Conservation (phyloP, 2,797 vertebrate species). For the Thaleichthys pacificus region DNA sequence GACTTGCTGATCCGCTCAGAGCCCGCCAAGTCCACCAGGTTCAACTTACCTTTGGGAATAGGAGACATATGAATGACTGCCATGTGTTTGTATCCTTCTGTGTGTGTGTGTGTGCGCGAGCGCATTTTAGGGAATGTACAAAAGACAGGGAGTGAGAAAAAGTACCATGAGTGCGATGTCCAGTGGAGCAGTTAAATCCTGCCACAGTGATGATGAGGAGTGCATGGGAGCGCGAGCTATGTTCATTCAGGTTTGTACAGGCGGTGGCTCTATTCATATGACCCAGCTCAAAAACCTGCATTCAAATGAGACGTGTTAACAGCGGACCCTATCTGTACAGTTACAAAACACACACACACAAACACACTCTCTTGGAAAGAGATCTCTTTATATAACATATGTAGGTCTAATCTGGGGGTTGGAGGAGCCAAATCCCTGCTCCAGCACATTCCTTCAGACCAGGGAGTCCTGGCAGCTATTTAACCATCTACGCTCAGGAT, state of each 20-base stretch:
- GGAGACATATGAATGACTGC: background rate
- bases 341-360: background rate
- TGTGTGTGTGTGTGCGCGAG: background rate
- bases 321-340: background rate
- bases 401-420: conserved; percentile 5
- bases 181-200: conserved; percentile 84
- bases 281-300: conserved; percentile 88
- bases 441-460: conserved; percentile 4
- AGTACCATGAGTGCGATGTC: conserved; percentile 84
- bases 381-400: background rate
- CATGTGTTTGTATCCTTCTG: background rate
- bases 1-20: conserved; percentile 93
- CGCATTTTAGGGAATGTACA: no score
- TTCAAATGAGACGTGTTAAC: background rate
- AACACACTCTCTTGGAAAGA: background rate
- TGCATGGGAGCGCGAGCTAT: conserved; percentile 94
- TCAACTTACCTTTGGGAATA: conserved; percentile 83
- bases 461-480: background rate
- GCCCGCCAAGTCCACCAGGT: conserved; percentile 94
- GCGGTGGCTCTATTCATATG: conserved; percentile 88
- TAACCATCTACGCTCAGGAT: background rate
- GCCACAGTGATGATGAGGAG: conserved; percentile 88
- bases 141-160: conserved; percentile 20
- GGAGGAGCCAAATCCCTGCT: conserved; percentile 16
- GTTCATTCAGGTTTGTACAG: conserved; percentile 92